These are phyloP conservation scores for Lanius collurio DNA, from an alignment of 2,113 vertebrate genomes.

Conservation along the genomic window DNA sequence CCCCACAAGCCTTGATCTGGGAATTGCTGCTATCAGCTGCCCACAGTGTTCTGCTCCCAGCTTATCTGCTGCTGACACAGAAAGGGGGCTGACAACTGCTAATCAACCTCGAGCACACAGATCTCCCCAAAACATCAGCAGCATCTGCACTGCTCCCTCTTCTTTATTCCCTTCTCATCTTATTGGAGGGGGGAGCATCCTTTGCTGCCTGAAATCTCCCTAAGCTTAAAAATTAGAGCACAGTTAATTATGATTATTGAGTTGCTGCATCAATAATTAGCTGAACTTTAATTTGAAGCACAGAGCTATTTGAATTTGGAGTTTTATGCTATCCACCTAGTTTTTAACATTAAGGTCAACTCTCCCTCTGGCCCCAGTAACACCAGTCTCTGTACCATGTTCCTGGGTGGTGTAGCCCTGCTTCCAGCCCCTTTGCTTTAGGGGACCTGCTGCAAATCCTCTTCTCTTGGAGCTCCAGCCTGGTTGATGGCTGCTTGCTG, in stretches of 20 bases:
- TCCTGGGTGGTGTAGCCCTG: neutral
- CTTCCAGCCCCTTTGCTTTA: neutral
- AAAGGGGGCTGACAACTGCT: neutral
- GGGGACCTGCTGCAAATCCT: neutral
- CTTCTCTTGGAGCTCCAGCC: neutral
- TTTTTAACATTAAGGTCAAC: neutral
- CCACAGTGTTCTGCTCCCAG: neutral
- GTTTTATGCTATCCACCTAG: accelerated
- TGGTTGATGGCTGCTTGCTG: neutral
- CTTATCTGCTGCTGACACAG: slow-evolving; percentile 29
- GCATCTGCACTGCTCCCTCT: neutral
- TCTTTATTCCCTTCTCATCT: neutral
- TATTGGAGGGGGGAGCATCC: neutral
- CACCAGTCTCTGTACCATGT: neutral
- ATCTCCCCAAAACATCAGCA: neutral
- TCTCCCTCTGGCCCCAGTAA: neutral
- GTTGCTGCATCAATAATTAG: neutral
- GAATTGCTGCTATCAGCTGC: slow-evolving; percentile 58
- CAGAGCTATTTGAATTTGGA: neutral
- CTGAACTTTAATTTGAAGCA: neutral
- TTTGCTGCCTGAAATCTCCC: neutral
- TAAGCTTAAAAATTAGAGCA: neutral
- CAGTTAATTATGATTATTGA: neutral
- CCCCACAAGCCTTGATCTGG: neutral
- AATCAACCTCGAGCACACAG: neutral